phyloP scores from a whole-genome alignment of 2,113 vertebrate species.

The Nettapus auritus region DNA sequence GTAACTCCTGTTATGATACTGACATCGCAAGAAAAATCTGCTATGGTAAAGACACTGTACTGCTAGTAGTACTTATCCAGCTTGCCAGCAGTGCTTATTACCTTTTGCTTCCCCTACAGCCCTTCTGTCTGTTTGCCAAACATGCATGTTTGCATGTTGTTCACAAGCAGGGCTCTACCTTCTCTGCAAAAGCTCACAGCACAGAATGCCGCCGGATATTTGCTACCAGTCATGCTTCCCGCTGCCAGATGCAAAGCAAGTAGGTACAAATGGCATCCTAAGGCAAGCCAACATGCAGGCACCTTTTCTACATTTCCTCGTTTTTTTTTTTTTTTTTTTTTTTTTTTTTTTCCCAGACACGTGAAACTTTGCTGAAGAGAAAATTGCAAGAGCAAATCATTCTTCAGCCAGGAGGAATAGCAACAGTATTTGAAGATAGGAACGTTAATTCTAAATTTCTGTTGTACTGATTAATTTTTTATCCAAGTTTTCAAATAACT shows the following conservation, averaged over 20 bases:
- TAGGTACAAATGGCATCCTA: not conserved
- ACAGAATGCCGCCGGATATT: accelerated
- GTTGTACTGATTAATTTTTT: not conserved
- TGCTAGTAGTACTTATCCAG: not conserved
- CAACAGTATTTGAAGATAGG: not conserved
- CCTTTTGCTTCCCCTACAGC: not conserved
- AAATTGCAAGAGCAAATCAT: not conserved
- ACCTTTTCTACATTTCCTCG: not conserved
- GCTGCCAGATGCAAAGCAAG: not conserved
- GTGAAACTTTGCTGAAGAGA: not conserved
- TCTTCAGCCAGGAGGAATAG: not conserved
- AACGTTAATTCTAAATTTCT: not conserved
- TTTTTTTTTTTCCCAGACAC: not conserved
- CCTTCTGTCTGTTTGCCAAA: not conserved
- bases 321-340: not conserved
- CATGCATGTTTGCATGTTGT: accelerated
- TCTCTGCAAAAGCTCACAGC: not conserved
- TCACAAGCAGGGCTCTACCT: not conserved
- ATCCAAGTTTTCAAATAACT: not conserved
- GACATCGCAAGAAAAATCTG: not conserved
- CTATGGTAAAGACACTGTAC: not conserved
- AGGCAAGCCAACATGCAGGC: not conserved
- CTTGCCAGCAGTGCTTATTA: accelerated
- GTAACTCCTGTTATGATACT: not conserved
- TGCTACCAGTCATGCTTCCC: not conserved